Evolutionary conservation across 2,888 invertebrate species (phyloP), one percentile per base, ranked within the genome.

Genomic region (Euzophera pinguis): DNA sequence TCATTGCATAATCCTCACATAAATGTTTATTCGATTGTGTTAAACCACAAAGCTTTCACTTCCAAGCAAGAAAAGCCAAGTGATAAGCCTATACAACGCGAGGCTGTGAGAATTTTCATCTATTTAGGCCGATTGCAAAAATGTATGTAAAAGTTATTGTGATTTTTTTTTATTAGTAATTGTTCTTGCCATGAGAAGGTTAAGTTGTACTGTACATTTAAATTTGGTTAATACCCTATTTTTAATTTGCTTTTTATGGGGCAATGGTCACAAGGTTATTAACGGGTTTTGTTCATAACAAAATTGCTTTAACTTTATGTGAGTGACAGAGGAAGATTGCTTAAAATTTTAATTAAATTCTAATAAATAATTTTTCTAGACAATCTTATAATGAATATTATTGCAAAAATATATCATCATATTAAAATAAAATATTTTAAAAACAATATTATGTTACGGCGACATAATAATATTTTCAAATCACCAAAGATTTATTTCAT

Each of bases 21-120:
- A 83, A 80, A 82, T 84, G 83, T 86, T 83, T 82, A 82, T 85
- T 79, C 78, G 84, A 84, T 84, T 85, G 85, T 83, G 71, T 73
- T 72, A 64, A 72, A 73, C 75, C 65, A 62, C 74, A 75, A 34
- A 35, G 51, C 88, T 88, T 88, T 88, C 88, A 81, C 88, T 87
- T 82, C 57, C 57, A 58, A 60, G 63, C 67, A 69, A 72, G 78
- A 80, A 78, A 78, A 76, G 71, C 75, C 77, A 73, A 72, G 71
- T 76, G 76, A 75, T 78, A 74, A 69, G 67, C 69, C 69, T 61
- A 73, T 67, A 64, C 63, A 43, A 51, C 41, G 55, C 54, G 64
- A 61, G 63, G 62, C 63, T 62, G 65, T 67, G 63, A 61, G 65
- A 67, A 61, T 61, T 67, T 65, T 60, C 59, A 47, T 52, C 54